A percentile compares a stretch with the other conserved stretches of the same genome.
phyloP scores from a whole-genome alignment of 2,113 vertebrate species.

The Notarius lentiginosus region DNA sequence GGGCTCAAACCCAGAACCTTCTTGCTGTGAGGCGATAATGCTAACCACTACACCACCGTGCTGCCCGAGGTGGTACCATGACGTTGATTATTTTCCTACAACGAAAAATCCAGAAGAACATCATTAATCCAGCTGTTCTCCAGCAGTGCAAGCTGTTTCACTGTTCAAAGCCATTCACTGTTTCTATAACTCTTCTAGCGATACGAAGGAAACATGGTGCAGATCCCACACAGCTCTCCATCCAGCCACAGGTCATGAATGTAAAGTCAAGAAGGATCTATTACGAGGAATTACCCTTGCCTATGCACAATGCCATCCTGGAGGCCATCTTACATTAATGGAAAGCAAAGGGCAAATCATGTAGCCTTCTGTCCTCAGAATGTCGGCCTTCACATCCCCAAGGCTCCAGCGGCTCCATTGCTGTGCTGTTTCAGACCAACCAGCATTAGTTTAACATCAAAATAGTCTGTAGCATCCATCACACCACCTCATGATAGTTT shows the following conservation, averaged over 20 bases:
- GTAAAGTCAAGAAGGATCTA: slow-evolving; percentile 35
- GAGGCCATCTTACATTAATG: slow-evolving; percentile 21
- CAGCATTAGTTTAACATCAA: background rate
- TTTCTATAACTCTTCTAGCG: background rate
- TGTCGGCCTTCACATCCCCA: background rate
- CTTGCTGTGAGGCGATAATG: too few species aligned
- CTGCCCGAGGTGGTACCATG: background rate
- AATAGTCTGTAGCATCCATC: background rate
- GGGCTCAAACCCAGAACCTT: too few species aligned
- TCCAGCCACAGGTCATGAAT: slow-evolving; percentile 6
- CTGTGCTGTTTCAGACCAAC: background rate
- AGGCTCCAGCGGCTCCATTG: background rate
- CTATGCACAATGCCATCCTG: background rate
- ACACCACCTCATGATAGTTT: background rate
- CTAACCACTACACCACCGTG: too few species aligned
- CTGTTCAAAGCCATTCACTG: background rate
- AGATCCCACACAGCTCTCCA: slow-evolving; percentile 2
- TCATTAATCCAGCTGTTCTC: background rate
- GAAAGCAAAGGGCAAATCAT: background rate
- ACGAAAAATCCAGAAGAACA: background rate
- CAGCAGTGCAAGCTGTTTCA: background rate
- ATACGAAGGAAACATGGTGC: background rate
- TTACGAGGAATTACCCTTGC: background rate
- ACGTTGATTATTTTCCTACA: background rate
- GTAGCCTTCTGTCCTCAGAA: background rate